Conservation (phyloP, 2,797 vertebrate species). For the Chelidonichthys spinosus region DNA sequence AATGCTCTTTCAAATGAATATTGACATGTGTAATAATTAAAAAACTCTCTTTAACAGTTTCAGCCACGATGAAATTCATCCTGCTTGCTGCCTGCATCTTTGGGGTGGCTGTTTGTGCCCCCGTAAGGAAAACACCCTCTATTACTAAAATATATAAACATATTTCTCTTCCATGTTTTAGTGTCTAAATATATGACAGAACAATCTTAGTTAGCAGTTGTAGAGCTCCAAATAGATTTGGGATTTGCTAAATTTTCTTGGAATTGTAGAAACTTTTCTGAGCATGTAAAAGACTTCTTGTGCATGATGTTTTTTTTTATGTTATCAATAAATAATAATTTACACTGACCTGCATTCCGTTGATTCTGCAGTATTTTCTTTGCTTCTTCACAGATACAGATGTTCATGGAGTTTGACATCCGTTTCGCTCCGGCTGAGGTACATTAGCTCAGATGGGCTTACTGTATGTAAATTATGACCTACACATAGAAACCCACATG, state of each 20-base stretch:
- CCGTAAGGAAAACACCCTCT: slow-evolving; percentile 59
- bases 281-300: neutral
- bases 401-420: slow-evolving; percentile 74
- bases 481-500: slow-evolving; percentile 10
- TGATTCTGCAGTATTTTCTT: slow-evolving; percentile 6
- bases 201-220: neutral
- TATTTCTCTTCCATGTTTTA: neutral
- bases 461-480: neutral
- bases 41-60: slow-evolving; percentile 52
- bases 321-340: neutral
- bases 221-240: neutral
- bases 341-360: slow-evolving; percentile 4
- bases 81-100: slow-evolving; percentile 68
- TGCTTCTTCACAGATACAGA: slow-evolving; percentile 45
- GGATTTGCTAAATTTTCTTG: neutral
- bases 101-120: slow-evolving; percentile 70
- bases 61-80: slow-evolving; percentile 72
- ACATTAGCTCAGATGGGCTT: neutral
- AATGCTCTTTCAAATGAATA: slow-evolving; percentile 11
- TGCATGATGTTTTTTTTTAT: neutral
- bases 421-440: slow-evolving; percentile 63
- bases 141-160: neutral
- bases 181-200: neutral
- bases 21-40: neutral
- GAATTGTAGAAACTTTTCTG: neutral